Percentiles rank a stretch among this genome's conserved stretches.
These are phyloP conservation scores for Eupeodes latifasciatus DNA, from an alignment of 2,888 invertebrate species.

Conservation along the genomic window DNA sequence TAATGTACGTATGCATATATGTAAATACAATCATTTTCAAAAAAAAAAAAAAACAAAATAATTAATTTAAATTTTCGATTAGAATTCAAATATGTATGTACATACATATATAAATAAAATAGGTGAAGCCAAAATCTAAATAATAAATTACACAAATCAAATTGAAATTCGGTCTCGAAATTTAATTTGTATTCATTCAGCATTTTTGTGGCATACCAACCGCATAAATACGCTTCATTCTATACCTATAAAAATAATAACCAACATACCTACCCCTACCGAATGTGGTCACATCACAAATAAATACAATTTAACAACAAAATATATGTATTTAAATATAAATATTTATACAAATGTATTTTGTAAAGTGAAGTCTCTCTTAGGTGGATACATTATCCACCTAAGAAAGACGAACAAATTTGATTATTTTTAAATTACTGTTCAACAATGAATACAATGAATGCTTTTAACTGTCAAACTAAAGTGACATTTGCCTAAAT, in stretches of 20 bases:
- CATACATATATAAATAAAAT: slow-evolving; percentile 4
- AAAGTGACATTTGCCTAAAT: too few relatives aligned
- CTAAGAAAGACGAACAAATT: too few relatives aligned
- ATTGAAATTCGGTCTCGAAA: slow-evolving; percentile 55
- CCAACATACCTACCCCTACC: neutral
- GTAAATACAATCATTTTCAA: neutral
- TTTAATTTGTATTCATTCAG: slow-evolving; percentile 59
- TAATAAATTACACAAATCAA: slow-evolving; percentile 38
- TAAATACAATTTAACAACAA: slow-evolving; percentile 10
- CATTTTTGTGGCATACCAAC: slow-evolving; percentile 39
- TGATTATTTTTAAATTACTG: too few relatives aligned
- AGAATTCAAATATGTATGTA: neutral
- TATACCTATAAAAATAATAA: neutral
- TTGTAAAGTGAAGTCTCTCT: neutral
- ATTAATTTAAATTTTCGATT: slow-evolving; percentile 20
- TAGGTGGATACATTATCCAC: too few relatives aligned
- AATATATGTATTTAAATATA: slow-evolving; percentile 4
- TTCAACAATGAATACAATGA: too few relatives aligned
- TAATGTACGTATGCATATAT: too few relatives aligned
- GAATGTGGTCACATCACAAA: slow-evolving; percentile 38
- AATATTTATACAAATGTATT: slow-evolving; percentile 2
- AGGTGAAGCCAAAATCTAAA: slow-evolving; percentile 32
- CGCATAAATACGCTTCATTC: slow-evolving; percentile 4
- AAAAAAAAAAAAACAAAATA: slow-evolving; percentile 1
- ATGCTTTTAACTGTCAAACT: too few relatives aligned